phyloP scores from a whole-genome alignment of 2,113 vertebrate species.

The Uropsilus gracilis region DNA sequence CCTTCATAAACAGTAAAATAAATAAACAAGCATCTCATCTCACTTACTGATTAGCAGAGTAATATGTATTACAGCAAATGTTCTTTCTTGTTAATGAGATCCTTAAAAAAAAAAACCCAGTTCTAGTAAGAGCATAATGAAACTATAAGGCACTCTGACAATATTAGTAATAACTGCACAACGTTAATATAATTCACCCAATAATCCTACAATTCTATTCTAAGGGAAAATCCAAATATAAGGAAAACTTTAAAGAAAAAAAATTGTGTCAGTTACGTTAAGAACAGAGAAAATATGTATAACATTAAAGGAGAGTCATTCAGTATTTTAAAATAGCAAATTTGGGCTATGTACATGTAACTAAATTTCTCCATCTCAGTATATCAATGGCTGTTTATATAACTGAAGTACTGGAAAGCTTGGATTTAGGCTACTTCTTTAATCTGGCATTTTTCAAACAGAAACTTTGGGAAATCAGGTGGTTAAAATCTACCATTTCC shows the following conservation, averaged over 20 bases:
- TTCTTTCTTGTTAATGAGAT: constrained; percentile 7
- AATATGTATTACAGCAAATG: background rate
- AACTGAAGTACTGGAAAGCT: background rate
- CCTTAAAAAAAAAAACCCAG: background rate
- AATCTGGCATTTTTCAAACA: background rate
- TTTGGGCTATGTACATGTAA: background rate
- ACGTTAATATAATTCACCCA: background rate
- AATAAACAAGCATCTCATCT: constrained; percentile 2
- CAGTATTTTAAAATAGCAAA: background rate
- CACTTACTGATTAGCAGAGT: constrained; percentile 25
- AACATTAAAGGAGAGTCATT: background rate
- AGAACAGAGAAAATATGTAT: background rate
- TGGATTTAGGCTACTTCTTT: background rate
- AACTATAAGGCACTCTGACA: constrained; percentile 42
- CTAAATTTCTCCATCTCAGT: background rate
- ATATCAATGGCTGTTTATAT: background rate
- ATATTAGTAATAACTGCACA: background rate
- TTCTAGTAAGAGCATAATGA: background rate
- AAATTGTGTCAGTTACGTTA: background rate
- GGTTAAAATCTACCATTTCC: background rate
- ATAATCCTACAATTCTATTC: background rate
- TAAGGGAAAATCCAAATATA: background rate
- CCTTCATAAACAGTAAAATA: background rate
- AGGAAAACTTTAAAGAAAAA: constrained; percentile 21
- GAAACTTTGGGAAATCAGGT: background rate